Base-by-base conservation (phyloP, 2,888 invertebrate species). In the Elegia similella region DNA sequence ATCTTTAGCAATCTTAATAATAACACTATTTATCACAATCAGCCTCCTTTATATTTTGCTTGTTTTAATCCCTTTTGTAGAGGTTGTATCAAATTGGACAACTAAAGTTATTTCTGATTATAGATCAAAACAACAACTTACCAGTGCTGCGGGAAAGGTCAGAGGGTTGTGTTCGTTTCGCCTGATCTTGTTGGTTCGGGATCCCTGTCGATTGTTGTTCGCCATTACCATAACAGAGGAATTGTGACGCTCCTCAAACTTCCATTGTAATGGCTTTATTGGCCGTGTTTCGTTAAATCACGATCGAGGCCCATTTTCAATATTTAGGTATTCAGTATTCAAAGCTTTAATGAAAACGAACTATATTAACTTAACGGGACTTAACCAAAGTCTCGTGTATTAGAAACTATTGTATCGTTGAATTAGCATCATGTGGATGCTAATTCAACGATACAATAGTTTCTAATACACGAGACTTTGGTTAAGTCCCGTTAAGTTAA, bases 221-320 rank as follows among this genome's bases (percentile, higher is more conserved):
- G 23, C 23, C 13, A 55, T 55, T 55, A 47, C 34, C 55, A 55
- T 47, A 47, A 55, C 38, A 46, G 55, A 30, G 47, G 23, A 8
- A 38, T 17, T 47, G 38, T 47, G 30, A 54, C 10, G 7, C 29
- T 16, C 12, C 2, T n/a, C 29, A n/a, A 17, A 53, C 23, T 29
- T 43, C 42, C 13, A n/a, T 30, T 43, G 23, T 53, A 17, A 16
- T 42, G 23, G 23, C 43, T 43, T 30, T 43, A 44, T 54, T 54
- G 54, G 30, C 6, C 30, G 30, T 43, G 30, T 44, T 30, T 30
- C 23, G 34, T 52, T 52, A 38, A 38, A 16, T 52, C 38, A 23
- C 12, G 16, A 16, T 46, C 46, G 46, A 46, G 17, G 23, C 12
- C 46, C 12, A 17, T 12, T 17, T 38, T 38, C 12, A n/a, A 38